Conservation (phyloP, 2,888 invertebrate species). For the Drosophila fungiperda region DNA sequence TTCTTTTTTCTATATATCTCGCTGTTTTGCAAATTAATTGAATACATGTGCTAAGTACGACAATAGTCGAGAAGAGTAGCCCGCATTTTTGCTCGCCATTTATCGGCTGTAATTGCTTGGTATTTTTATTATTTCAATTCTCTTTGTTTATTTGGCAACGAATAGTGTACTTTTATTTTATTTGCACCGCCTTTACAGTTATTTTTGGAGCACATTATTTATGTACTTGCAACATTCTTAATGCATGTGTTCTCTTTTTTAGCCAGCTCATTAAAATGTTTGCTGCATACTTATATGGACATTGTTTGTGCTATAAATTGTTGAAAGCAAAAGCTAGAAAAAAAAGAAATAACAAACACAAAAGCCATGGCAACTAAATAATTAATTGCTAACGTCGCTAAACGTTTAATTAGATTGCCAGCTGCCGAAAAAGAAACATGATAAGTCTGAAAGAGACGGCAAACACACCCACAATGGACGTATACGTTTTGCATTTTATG, state of each 20-base stretch:
- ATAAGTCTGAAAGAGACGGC: conserved; percentile 19
- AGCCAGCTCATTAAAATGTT: conserved; percentile 51
- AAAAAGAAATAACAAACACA: conserved; percentile 30
- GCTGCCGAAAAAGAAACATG: conserved; percentile 46
- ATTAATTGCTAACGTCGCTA: conserved; percentile 63
- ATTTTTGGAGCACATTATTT: conserved; percentile 62
- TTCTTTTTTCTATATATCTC: conserved; percentile 1
- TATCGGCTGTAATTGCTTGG: conserved; percentile 50
- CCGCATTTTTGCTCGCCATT: conserved; percentile 57
- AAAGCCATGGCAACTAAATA: conserved; percentile 44
- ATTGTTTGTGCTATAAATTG: conserved; percentile 41
- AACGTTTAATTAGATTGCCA: conserved; percentile 68
- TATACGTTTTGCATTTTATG: neutral
- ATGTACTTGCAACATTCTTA: conserved; percentile 53
- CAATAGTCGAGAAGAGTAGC: conserved; percentile 44
- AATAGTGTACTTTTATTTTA: conserved; percentile 61
- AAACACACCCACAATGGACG: conserved; percentile 54
- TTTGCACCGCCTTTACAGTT: conserved; percentile 55
- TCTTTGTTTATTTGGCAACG: conserved; percentile 66
- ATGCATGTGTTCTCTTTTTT: conserved; percentile 16
- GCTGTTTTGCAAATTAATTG: conserved; percentile 56
- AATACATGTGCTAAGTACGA: conserved; percentile 66
- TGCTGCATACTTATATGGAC: conserved; percentile 72
- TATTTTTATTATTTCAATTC: conserved; percentile 79
- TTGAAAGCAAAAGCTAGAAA: conserved; percentile 18